Base-by-base conservation (phyloP, 2,113 vertebrate species). In the Cacatua alba region DNA sequence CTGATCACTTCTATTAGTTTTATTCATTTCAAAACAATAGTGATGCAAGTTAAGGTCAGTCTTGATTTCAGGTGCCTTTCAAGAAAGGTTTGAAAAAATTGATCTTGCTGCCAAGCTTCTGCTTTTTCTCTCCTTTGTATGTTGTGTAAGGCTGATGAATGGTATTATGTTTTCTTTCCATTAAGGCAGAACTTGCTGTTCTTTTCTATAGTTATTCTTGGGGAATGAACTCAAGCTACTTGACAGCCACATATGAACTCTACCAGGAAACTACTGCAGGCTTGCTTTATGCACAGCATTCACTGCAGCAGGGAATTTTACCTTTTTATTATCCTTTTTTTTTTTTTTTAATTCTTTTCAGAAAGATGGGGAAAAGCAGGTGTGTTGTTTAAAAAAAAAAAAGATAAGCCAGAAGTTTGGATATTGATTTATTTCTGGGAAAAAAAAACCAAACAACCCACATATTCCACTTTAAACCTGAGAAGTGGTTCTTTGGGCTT, bases 161-260 rank as follows among this genome's bases (percentile, higher is more conserved):
- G 55, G 49, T 88, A 77, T 65, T 91, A 49, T 78, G 94, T 57
- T 97, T 96, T 81, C 63, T 96, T 90, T 94, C 49, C 74, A 90
- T 86, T 69, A 44, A 78, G 60, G 65, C 59, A 94, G 94, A 87
- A 95, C 92, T 94, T 74, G 64, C 71, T 86, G 93, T 91, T 92
- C 94, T 84, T 86, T 91, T 85, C 64, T 94, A 7, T 51, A 69
- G 77, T 64, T 85, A 88, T 83, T 94, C 84, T 57, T 62, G 24
- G 74, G 41, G n/a, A 90, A 62, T 53, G 86, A 97, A 89, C 52
- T 70, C 74, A 43, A 81, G 72, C 25, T 81, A 88, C 31, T 62
- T 3, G 16, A 80, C 53, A 87, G 63, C 46, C 39, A 71, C 37
- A 62, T 6, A 10, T 35, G 46, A 84, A 44, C 35, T 71, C 55